A percentile compares a stretch with the other conserved stretches of the same genome.
Conservation (phyloP, 2,113 vertebrate genomes). For the Sander vitreus region DNA sequence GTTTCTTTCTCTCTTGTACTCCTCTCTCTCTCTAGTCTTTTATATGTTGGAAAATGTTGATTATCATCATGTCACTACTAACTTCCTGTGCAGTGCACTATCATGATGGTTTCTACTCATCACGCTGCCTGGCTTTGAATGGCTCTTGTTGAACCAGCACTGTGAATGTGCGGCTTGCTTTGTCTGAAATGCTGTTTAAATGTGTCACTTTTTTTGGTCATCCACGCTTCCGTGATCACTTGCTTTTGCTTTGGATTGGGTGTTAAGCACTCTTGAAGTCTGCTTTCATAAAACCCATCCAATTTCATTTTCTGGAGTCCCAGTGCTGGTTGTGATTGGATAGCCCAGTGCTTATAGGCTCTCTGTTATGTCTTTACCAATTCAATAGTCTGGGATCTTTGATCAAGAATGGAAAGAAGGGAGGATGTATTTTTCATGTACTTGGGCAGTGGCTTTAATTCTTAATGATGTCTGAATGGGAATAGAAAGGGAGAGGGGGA, state of each 20-base stretch:
- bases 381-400: slow-evolving; percentile 20
- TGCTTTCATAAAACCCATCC: slow-evolving; percentile 18
- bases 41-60: slow-evolving; percentile 28
- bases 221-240: slow-evolving; percentile 9
- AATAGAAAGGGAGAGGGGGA: slow-evolving; percentile 6
- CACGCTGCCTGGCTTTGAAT: slow-evolving; percentile 48
- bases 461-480: slow-evolving; percentile 48
- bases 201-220: not conserved
- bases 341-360: not conserved
- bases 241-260: slow-evolving; percentile 3
- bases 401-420: slow-evolving; percentile 16
- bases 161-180: slow-evolving; percentile 22
- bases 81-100: slow-evolving; percentile 7
- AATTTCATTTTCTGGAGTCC: not conserved
- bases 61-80: slow-evolving; percentile 8
- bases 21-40: slow-evolving; percentile 14
- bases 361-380: slow-evolving; percentile 1
- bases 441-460: slow-evolving; percentile 41
- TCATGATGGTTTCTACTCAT: slow-evolving; percentile 10
- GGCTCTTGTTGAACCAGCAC: not conserved
- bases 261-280: slow-evolving; percentile 2
- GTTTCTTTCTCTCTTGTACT: slow-evolving; percentile 12
- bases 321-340: slow-evolving; percentile 27
- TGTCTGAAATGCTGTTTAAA: slow-evolving; percentile 40
- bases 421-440: slow-evolving; percentile 48